phyloP scores from a whole-genome alignment of 2,113 vertebrate genomes.

The Tetrax tetrax region DNA sequence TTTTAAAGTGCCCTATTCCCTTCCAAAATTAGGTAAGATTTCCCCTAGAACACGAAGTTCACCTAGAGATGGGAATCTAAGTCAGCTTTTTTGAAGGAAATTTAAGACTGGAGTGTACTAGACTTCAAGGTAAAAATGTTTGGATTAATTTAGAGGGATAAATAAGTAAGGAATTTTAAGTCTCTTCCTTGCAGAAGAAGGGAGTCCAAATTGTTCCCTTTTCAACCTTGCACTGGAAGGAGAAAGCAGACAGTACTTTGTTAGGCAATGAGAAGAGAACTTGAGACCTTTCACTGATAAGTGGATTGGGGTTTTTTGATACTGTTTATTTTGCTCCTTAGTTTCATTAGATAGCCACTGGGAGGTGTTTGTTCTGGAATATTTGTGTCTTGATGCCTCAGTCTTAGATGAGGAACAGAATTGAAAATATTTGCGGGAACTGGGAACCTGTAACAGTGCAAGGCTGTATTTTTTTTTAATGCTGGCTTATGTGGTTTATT shows the following conservation, averaged over 20 bases:
- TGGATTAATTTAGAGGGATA: slow-evolving; percentile 6
- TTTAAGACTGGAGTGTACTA: not conserved
- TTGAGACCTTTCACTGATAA: not conserved
- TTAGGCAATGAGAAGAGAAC: not conserved
- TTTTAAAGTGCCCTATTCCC: slow-evolving; percentile 96
- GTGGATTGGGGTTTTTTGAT: not conserved
- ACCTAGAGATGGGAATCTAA: not conserved
- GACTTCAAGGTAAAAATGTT: not conserved
- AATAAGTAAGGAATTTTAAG: not conserved
- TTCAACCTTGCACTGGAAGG: not conserved
- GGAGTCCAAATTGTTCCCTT: not conserved
- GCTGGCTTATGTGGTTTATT: not conserved
- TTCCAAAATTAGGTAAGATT: slow-evolving; percentile 97
- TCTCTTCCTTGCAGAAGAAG: not conserved
- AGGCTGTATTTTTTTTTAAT: not conserved
- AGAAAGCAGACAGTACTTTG: not conserved
- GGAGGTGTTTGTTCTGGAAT: not conserved
- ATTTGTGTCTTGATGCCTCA: not conserved
- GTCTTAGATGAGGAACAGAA: not conserved
- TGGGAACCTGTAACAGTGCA: not conserved
- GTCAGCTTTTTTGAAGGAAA: not conserved
- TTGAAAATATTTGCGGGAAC: not conserved
- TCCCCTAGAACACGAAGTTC: not conserved
- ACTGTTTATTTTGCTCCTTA: not conserved
- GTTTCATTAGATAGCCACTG: not conserved